phyloP scores from a whole-genome alignment of 92 coral and sea anemone genomes.

The Zoanthus gigantus region DNA sequence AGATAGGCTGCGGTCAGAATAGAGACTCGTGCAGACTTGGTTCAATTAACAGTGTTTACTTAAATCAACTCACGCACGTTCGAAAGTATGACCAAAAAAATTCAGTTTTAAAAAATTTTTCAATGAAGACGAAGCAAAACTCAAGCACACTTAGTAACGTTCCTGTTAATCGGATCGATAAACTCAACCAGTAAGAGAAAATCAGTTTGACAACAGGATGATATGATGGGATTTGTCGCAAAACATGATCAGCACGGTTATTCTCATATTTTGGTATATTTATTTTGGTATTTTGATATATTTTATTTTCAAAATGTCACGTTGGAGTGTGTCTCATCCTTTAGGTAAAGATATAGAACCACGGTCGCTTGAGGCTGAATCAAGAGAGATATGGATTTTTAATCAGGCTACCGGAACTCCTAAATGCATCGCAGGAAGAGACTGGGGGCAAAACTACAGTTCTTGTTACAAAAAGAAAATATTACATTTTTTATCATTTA shows the following conservation, averaged over 20 bases:
- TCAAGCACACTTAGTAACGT: conserved; percentile 18
- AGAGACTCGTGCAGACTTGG: not conserved
- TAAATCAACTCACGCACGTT: not conserved
- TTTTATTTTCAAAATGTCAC: conserved; percentile 9
- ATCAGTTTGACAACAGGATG: conserved; percentile 22
- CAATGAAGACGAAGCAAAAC: conserved; percentile 21
- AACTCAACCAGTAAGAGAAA: conserved; percentile 27
- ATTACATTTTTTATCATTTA: too few species aligned
- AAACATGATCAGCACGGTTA: conserved; percentile 11
- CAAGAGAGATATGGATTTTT: conserved; percentile 2
- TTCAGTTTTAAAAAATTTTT: not conserved
- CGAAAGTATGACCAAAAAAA: conserved; percentile 7
- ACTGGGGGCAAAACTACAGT: too few species aligned
- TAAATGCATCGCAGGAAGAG: too few species aligned
- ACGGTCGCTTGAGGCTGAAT: conserved; percentile 3
- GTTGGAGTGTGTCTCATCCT: conserved; percentile 7
- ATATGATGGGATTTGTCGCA: conserved; percentile 9
- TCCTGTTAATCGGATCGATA: conserved; percentile 16
- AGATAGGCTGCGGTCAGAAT: conserved; percentile 11
- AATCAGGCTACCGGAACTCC: conserved; percentile 14
- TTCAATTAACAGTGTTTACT: conserved; percentile 13
- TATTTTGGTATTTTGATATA: conserved; percentile 12
- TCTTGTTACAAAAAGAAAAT: too few species aligned
- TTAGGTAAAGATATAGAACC: conserved; percentile 4
- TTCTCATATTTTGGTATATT: conserved; percentile 2